Percentiles rank a stretch among this genome's conserved stretches.
These are phyloP conservation scores for Cacoxenus indagator DNA, from an alignment of 2,888 invertebrate genomes.

Conservation along the genomic window DNA sequence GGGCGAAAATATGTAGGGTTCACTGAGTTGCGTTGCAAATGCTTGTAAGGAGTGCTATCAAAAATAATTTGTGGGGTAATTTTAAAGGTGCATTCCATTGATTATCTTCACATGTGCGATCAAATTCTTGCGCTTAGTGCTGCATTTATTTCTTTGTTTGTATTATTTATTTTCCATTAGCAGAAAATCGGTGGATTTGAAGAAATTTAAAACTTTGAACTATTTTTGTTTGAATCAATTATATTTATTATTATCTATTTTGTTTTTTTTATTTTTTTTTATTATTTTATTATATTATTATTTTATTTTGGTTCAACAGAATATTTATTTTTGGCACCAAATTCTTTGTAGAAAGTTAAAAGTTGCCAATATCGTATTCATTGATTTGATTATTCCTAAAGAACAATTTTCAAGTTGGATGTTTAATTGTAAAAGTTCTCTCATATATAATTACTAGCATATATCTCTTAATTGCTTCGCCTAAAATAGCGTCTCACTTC, in stretches of 20 bases:
- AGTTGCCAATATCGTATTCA: too few species aligned
- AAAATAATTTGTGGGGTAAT: slow-evolving; percentile 3
- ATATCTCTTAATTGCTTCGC: background rate
- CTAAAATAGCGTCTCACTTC: background rate
- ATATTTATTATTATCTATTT: background rate
- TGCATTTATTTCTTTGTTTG: background rate
- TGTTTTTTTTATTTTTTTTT: background rate
- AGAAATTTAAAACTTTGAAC: background rate
- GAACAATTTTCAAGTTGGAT: background rate
- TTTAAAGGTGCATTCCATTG: background rate
- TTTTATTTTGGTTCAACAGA: background rate
- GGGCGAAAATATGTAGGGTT: background rate
- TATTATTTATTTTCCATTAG: background rate
- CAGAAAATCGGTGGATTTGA: slow-evolving; percentile 18
- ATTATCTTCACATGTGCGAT: slow-evolving; percentile 4
- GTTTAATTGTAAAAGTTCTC: background rate
- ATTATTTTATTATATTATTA: background rate
- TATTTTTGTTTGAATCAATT: background rate
- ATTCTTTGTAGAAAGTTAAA: too few species aligned
- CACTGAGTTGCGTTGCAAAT: background rate
- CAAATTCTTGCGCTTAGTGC: background rate
- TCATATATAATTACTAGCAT: background rate
- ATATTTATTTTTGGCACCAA: background rate
- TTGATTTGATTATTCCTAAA: too few species aligned
- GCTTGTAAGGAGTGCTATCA: background rate